Percentiles rank a stretch among this genome's conserved stretches.
phyloP scores from a whole-genome alignment of 2,113 vertebrate species.

The Macrotus californicus region DNA sequence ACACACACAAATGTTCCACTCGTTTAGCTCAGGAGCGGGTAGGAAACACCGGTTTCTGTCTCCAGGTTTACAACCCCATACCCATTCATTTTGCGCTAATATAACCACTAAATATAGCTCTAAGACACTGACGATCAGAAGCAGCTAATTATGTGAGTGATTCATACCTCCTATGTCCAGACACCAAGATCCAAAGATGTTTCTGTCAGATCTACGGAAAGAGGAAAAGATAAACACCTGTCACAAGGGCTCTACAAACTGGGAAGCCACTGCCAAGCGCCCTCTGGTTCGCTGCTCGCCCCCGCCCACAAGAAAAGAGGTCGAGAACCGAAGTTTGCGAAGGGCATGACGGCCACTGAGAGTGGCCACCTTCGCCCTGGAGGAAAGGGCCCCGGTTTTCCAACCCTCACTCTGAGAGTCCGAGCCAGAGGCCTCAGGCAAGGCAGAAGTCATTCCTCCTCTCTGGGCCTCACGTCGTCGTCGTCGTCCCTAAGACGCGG shows the following conservation, averaged over 20 bases:
- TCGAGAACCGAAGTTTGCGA: not conserved
- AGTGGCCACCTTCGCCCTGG: no score
- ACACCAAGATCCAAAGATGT: slow-evolving; percentile 54
- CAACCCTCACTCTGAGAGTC: not conserved
- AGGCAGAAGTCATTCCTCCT: not conserved
- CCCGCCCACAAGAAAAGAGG: no score
- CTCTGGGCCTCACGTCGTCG: not conserved
- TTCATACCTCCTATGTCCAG: slow-evolving; percentile 68
- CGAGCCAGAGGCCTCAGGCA: not conserved
- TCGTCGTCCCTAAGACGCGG: no score
- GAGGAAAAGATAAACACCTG: slow-evolving; percentile 60
- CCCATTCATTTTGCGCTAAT: slow-evolving; percentile 42
- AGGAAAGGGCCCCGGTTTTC: not conserved
- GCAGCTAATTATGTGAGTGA: slow-evolving; percentile 50
- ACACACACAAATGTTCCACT: not conserved
- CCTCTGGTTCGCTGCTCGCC: not conserved
- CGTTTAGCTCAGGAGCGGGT: not conserved
- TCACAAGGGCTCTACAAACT: slow-evolving; percentile 49
- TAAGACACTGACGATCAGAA: slow-evolving; percentile 42
- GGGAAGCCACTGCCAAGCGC: not conserved
- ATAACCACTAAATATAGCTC: slow-evolving; percentile 57
- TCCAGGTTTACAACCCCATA: slow-evolving; percentile 42
- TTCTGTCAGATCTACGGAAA: slow-evolving; percentile 47
- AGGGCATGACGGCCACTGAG: not conserved
- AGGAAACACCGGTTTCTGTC: not conserved